These are phyloP conservation scores for Cariama cristata DNA, from an alignment of 2,113 vertebrate species.

Conservation along the genomic window DNA sequence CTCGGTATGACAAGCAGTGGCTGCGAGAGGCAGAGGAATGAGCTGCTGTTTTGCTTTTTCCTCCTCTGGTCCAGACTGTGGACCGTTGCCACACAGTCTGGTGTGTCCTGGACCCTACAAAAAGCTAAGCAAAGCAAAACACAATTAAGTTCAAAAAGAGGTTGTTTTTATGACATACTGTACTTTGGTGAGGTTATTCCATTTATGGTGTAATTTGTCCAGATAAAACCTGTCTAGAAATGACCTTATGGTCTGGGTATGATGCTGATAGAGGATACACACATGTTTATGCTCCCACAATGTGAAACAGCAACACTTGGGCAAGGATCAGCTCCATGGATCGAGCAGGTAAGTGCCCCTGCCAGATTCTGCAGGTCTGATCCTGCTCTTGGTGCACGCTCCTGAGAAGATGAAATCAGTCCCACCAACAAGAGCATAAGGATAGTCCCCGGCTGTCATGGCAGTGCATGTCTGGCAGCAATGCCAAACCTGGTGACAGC, in stretches of 20 bases:
- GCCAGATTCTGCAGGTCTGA: not conserved
- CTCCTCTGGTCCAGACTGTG: not conserved
- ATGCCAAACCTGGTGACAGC: not conserved
- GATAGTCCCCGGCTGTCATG: not conserved
- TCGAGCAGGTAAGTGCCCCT: not conserved
- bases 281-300: not conserved
- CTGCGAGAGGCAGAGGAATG: not conserved
- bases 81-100: not conserved
- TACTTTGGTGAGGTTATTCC: slow-evolving; percentile 18
- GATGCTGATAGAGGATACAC: not conserved
- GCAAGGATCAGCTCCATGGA: not conserved
- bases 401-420: not conserved
- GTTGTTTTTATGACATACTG: not conserved
- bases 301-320: not conserved
- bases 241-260: slow-evolving; percentile 73
- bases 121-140: slow-evolving; percentile 50
- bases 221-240: slow-evolving; percentile 54
- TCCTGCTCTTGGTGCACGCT: fast-evolving
- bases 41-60: not conserved
- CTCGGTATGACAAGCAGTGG: not conserved
- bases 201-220: not conserved
- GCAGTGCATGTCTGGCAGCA: not conserved
- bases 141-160: slow-evolving; percentile 4
- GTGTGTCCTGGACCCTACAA: not conserved
- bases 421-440: not conserved